Evolutionary conservation across 2,888 invertebrate species (phyloP), one percentile per base, ranked within the genome.

Genomic region (Rapana venosa): DNA sequence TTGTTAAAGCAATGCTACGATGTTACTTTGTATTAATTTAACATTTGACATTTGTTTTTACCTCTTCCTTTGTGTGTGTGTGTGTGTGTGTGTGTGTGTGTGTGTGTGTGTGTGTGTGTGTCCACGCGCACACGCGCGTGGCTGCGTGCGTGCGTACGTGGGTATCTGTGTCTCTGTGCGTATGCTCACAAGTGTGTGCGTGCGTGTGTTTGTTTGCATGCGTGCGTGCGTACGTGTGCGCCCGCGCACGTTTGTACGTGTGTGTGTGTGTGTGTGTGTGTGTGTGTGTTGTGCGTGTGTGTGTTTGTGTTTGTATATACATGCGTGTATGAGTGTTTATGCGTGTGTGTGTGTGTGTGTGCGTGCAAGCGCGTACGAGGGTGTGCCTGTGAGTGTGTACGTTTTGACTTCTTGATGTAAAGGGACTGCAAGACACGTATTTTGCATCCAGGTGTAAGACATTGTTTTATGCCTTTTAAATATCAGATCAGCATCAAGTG

Each of bases 261-360:
- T n/a, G n/a, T n/a, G 77, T n/a, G 77, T 30, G 77, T 13, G 30
- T 11, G 77, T 30, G 77, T 77, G 77, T 22, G n/a, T 77, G 77
- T 77, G 77, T 77, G 13, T n/a, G 77, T n/a, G 77, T n/a, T 47
- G n/a, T n/a, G 77, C n/a, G 77, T 77, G n/a, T 77, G 77, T n/a
- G n/a, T n/a, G 30, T 77, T 4, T 77, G 77, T 77, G 77, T n/a
- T 1, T n/a, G 30, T 77, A 4, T n/a, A 4, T n/a, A 26, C 13
- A 30, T 77, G 13, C 13, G 13, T 30, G n/a, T n/a, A 2, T 77
- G 30, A 5, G n/a, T 77, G 77, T 77, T 1, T n/a, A n/a, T n/a
- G 26, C n/a, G n/a, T 77, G 26, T 5, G 77, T 77, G 11, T 30
- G 1, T n/a, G n/a, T 11, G 77, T 11, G n/a, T 77, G 30, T n/a